Conservation (phyloP, 35 echinoderm and acorn worm genomes). For the Chiridota heheva region DNA sequence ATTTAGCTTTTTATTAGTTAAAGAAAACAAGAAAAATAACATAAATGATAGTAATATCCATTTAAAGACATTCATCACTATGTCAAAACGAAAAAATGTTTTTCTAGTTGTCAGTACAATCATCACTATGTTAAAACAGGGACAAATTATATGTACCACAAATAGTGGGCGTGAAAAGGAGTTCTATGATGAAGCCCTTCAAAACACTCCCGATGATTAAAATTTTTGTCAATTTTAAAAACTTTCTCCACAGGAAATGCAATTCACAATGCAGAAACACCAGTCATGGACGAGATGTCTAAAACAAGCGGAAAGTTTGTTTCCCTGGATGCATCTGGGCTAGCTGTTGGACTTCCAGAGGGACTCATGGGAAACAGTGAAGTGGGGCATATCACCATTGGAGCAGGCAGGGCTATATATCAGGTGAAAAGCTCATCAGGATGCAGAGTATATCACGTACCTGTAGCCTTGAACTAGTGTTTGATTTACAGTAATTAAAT, state of each 20-base stretch:
- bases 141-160: not conserved
- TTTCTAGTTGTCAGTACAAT: not conserved
- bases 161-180: not conserved
- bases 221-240: slow-evolving; percentile 21
- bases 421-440: slow-evolving; percentile 58
- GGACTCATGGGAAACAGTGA: slow-evolving; percentile 99
- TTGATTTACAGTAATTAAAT: too few species aligned
- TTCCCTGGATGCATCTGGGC: slow-evolving; percentile 86
- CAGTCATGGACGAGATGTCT: slow-evolving; percentile 86
- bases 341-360: slow-evolving; percentile 87
- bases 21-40: too few species aligned
- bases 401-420: slow-evolving; percentile 83
- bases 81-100: not conserved
- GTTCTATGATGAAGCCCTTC: not conserved
- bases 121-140: not conserved
- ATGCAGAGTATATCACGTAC: not conserved
- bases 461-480: too few species aligned
- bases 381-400: slow-evolving; percentile 94
- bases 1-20: too few species aligned
- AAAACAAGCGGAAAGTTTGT: slow-evolving; percentile 45
- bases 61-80: not conserved
- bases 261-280: slow-evolving; percentile 86
- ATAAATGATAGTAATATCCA: not conserved
- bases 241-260: slow-evolving; percentile 75
- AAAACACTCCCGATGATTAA: not conserved